Percentiles rank a stretch among this genome's conserved stretches.
These are phyloP conservation scores for Eupithecia subfuscata DNA, from an alignment of 2,888 invertebrate species.

Conservation along the genomic window DNA sequence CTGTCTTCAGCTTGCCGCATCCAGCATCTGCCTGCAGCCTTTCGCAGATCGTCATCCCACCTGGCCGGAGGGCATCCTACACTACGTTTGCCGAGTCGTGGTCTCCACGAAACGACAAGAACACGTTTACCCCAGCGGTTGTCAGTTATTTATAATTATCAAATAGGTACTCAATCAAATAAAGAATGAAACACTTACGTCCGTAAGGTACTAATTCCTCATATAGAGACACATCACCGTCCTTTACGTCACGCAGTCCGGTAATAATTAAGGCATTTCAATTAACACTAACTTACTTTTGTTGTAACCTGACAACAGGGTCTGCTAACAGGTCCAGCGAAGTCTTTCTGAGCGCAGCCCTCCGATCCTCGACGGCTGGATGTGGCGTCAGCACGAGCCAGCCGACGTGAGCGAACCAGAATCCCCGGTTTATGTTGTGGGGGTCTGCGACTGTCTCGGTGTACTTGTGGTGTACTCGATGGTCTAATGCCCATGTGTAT, in stretches of 20 bases:
- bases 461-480: constrained; percentile 95
- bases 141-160: no score
- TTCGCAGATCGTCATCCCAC: no score
- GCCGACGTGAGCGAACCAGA: constrained; percentile 96
- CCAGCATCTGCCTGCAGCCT: no score
- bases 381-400: constrained; percentile 95
- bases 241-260: background rate
- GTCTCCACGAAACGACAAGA: no score
- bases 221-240: no score
- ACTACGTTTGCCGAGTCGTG: no score
- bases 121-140: no score
- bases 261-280: background rate
- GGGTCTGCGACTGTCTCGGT: constrained; percentile 94
- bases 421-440: constrained; percentile 92
- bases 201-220: no score
- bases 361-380: constrained; percentile 88
- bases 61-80: no score
- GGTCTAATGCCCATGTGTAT: constrained; percentile 94
- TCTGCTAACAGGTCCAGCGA: constrained; percentile 90
- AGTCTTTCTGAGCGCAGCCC: constrained; percentile 80
- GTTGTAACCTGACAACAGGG: constrained; percentile 90
- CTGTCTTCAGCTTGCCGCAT: no score
- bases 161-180: no score
- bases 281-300: constrained; percentile 76
- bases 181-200: no score